Evolutionary conservation across 2,888 invertebrate genomes (phyloP), one percentile per base, ranked within the genome.

Genomic region (Leuctra nigra): DNA sequence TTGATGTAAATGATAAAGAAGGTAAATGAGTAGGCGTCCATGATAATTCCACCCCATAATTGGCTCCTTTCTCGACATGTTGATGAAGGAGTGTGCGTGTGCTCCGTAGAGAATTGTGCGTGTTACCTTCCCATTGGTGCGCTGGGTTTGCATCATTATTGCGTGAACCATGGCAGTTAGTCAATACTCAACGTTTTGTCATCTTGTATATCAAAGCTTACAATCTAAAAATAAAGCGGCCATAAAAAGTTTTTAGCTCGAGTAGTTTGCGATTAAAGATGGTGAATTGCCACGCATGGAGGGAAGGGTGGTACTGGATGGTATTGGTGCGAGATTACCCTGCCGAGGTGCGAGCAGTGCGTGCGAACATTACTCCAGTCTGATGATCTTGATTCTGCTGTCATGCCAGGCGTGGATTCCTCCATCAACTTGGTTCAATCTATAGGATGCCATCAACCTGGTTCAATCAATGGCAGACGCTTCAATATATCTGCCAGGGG

Each of bases 261-360:
- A 33, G 50, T 50, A 50, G 50, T 50, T 50, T 20, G 50, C 35
- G 33, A 50, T 50, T 50, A 50, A 50, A 50, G 50, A 50, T 50
- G 50, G 50, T 13, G 18, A 50, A 29, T 20, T 33, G 35, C 50
- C 50, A 50, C 50, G 50, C 50, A 50, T 33, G 20, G 41, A 29
- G 20, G 18, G 16, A 29, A 33, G 50, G 16, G 35, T 33, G 41
- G 18, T 11, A 41, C 41, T 18, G 3, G 16, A 18, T 44, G 44
- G 23, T 44, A 39, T 7, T 39, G 39, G 4, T 39, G 39, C n/a
- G n/a, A n/a, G n/a, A n/a, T n/a, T n/a, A n/a, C n/a, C n/a, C n/a
- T n/a, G n/a, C n/a, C n/a, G n/a, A n/a, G n/a, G n/a, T n/a, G n/a
- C n/a, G n/a, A n/a, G n/a, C n/a, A n/a, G n/a, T n/a, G n/a, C n/a